Evolutionary conservation across 1,140 invertebrate species (phyloP).

Genomic region (Drosophila suzukii): DNA sequence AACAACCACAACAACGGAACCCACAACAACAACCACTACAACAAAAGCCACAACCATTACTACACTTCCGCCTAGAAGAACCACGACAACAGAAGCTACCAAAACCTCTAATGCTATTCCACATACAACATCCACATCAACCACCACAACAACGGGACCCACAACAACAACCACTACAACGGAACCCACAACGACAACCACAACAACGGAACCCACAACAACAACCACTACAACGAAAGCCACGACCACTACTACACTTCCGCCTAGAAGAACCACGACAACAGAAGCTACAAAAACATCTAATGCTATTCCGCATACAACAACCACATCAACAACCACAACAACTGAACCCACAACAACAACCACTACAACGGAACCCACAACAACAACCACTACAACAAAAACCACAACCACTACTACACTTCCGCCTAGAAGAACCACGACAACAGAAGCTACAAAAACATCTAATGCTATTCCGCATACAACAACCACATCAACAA

Average conservation of each 20-base stretch:
- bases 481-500: neutral
- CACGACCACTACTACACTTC: too few species aligned
- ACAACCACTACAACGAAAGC: too few species aligned
- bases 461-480: too few species aligned
- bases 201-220: neutral
- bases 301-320: too few species aligned
- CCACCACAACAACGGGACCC: too few species aligned
- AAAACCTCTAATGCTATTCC: too few species aligned
- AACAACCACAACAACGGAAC: neutral
- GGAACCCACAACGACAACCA: too few species aligned
- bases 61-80: too few species aligned
- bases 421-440: too few species aligned
- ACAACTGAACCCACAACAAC: constrained; percentile 3
- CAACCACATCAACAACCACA: too few species aligned
- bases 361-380: neutral
- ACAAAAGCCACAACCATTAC: neutral
- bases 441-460: neutral
- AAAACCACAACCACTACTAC: neutral
- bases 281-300: neutral
- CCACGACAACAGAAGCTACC: neutral
- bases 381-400: neutral
- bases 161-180: neutral
- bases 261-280: too few species aligned
- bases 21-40: neutral
- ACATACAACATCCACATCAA: too few species aligned